Evolutionary conservation across 2,888 invertebrate species (phyloP).

Genomic region (Macrophya annulata): DNA sequence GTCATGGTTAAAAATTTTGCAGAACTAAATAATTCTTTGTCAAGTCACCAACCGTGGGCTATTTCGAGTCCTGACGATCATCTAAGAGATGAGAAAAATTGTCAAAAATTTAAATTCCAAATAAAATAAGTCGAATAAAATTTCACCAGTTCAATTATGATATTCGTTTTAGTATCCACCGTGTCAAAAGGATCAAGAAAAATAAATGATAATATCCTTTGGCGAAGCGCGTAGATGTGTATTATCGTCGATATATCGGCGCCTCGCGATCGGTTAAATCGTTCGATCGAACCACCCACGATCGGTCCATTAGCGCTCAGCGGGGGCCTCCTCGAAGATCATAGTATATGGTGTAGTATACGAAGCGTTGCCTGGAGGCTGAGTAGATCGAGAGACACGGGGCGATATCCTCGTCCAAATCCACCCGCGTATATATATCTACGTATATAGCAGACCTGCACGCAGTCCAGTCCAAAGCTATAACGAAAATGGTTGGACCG

Average conservation of each 20-base stretch:
- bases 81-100: neutral
- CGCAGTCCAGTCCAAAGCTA: neutral
- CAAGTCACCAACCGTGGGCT: neutral
- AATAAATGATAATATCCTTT: constrained; percentile 19
- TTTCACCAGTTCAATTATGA: neutral
- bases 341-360: constrained; percentile 35
- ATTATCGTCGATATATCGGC: constrained; percentile 22
- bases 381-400: constrained; percentile 29
- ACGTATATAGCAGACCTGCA: no score
- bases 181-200: neutral
- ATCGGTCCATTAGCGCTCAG: constrained; percentile 77
- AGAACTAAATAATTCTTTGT: neutral
- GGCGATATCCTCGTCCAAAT: constrained; percentile 39
- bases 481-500: constrained; percentile 42
- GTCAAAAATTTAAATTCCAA: neutral
- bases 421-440: constrained; percentile 38
- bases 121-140: neutral
- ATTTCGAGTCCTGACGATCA: neutral
- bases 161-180: neutral
- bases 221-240: neutral
- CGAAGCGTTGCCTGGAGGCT: constrained; percentile 52
- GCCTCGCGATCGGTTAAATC: constrained; percentile 59
- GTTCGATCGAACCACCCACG: constrained; percentile 75
- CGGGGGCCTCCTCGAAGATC: constrained; percentile 64
- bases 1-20: constrained; percentile 9